These are phyloP conservation scores for Macrosiphum euphorbiae DNA, from an alignment of 2,888 invertebrate species.

Conservation along the genomic window DNA sequence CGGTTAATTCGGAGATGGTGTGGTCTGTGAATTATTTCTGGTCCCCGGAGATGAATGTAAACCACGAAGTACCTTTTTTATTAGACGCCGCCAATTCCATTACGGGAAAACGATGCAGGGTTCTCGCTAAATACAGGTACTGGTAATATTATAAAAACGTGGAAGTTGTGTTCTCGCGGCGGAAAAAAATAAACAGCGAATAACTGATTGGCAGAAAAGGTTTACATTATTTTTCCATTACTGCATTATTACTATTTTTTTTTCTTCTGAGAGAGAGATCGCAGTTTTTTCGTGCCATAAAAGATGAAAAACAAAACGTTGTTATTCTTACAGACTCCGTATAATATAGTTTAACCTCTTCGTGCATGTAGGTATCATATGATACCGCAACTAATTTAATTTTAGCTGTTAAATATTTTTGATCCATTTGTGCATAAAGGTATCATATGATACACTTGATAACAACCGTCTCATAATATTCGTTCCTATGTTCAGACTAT, in stretches of 20 bases:
- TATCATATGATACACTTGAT: too few relatives aligned
- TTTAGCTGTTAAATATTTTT: too few relatives aligned
- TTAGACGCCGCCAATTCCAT: slow-evolving; percentile 1
- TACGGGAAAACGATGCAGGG: background rate
- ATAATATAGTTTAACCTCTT: too few relatives aligned
- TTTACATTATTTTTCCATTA: slow-evolving; percentile 14
- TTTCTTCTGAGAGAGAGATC: background rate
- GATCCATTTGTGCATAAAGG: too few relatives aligned
- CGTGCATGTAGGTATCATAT: too few relatives aligned
- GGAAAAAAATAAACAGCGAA: background rate
- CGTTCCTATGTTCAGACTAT: too few relatives aligned
- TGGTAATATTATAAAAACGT: background rate
- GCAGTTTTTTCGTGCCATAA: background rate
- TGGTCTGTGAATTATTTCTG: slow-evolving; percentile 9
- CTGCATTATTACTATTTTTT: background rate
- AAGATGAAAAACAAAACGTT: slow-evolving; percentile 5
- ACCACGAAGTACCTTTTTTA: slow-evolving; percentile 16
- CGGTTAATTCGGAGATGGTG: background rate
- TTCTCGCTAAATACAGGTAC: background rate
- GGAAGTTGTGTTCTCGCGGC: background rate
- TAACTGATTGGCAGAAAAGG: background rate
- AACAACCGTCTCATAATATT: too few relatives aligned
- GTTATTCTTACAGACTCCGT: background rate
- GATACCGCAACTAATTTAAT: too few relatives aligned
- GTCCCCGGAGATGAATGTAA: background rate